Conservation (phyloP, 2,888 invertebrate species). For the Chymomyza amoena region DNA sequence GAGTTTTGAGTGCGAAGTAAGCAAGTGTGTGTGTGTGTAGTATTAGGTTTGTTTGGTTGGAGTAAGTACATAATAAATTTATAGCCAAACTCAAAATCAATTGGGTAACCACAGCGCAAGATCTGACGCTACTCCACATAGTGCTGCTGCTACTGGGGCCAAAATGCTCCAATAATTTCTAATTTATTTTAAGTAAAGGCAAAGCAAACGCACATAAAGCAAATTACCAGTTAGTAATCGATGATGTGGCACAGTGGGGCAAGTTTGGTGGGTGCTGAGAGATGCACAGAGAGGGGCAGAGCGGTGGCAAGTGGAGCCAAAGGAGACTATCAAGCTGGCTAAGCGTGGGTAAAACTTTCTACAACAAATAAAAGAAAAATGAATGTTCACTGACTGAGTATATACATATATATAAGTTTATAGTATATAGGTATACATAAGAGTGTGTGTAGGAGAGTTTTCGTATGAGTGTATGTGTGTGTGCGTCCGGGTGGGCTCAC, state of each 20-base stretch:
- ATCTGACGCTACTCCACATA: background rate
- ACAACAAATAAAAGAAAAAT: conserved; percentile 32
- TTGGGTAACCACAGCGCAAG: conserved; percentile 12
- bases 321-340: background rate
- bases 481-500: conserved; percentile 9
- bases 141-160: conserved; percentile 3
- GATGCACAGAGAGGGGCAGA: conserved; percentile 8
- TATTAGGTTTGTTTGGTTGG: background rate
- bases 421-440: background rate
- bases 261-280: conserved; percentile 6
- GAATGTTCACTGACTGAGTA: conserved; percentile 14
- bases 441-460: background rate
- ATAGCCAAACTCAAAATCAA: conserved; percentile 32
- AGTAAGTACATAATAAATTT: conserved; percentile 24
- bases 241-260: conserved; percentile 40
- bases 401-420: no score
- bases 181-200: conserved; percentile 62
- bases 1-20: background rate
- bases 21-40: background rate
- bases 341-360: conserved; percentile 29
- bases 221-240: conserved; percentile 55
- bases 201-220: conserved; percentile 54
- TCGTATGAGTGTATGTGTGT: background rate
- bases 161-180: conserved; percentile 65
- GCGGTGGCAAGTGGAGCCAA: conserved; percentile 15